Evolutionary conservation across 2,113 vertebrate genomes (phyloP).

Genomic region (Amblyopsis rosae): DNA sequence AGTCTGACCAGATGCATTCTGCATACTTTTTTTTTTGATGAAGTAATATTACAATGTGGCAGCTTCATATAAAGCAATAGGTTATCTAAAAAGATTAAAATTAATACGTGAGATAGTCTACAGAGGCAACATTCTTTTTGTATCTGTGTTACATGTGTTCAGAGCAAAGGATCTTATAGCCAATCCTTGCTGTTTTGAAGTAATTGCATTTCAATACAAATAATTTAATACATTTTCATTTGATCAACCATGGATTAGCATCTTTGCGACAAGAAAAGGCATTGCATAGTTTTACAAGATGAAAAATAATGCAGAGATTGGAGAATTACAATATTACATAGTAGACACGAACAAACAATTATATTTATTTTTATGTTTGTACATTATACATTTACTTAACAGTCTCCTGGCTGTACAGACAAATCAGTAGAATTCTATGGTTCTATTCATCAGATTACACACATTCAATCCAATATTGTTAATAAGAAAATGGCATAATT

Average conservation of each 20-base stretch:
- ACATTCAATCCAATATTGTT: background rate
- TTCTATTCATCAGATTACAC: background rate
- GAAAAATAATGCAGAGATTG: too few species aligned
- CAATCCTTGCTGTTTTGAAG: background rate
- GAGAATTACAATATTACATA: background rate
- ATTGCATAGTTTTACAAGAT: too few species aligned
- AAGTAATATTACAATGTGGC: slow-evolving; percentile 20
- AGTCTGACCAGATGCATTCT: background rate
- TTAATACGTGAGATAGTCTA: background rate
- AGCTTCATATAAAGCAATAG: slow-evolving; percentile 17
- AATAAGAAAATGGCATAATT: too few species aligned
- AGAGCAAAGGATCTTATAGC: background rate
- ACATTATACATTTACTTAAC: background rate
- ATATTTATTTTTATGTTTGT: slow-evolving; percentile 2
- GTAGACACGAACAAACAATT: background rate
- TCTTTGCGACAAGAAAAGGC: too few species aligned
- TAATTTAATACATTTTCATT: slow-evolving; percentile 37
- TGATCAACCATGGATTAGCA: slow-evolving; percentile 4
- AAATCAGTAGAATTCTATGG: background rate
- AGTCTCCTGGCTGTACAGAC: background rate
- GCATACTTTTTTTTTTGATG: slow-evolving; percentile 3
- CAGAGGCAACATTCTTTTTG: background rate
- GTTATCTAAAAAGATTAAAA: background rate
- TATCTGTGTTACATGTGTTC: background rate
- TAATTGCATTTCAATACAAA: background rate